phyloP scores from a whole-genome alignment of 2,797 vertebrate genomes.

The Emys orbicularis region DNA sequence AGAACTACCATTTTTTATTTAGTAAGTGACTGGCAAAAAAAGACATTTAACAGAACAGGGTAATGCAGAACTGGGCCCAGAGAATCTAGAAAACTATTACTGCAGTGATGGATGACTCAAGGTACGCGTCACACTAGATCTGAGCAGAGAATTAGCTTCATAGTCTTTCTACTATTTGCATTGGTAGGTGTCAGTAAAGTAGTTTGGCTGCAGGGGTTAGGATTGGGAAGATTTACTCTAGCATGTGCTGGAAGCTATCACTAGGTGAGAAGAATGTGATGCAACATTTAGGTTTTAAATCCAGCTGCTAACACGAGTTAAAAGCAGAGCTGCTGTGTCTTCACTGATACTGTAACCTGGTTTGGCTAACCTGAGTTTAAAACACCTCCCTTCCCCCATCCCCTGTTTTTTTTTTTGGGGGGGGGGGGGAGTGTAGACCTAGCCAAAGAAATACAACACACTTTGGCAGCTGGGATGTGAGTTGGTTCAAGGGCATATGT shows the following conservation, averaged over 20 bases:
- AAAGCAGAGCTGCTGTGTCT: not conserved
- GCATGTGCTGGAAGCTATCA: not conserved
- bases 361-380: not conserved
- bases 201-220: not conserved
- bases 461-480: not conserved
- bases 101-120: not conserved
- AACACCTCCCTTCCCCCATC: rapidly evolving
- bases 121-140: not conserved
- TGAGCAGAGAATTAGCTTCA: not conserved
- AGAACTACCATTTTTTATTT: not conserved
- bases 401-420: too few species aligned
- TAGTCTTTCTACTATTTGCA: not conserved
- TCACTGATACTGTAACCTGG: not conserved
- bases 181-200: not conserved
- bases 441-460: not conserved
- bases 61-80: not conserved
- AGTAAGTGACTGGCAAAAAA: not conserved
- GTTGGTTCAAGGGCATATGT: not conserved
- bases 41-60: not conserved
- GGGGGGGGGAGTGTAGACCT: not conserved
- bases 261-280: not conserved
- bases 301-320: not conserved
- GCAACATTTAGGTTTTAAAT: not conserved
- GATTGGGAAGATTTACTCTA: not conserved
- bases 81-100: not conserved